phyloP scores from a whole-genome alignment of 2,797 vertebrate genomes.

The Philypnodon macrostomus region DNA sequence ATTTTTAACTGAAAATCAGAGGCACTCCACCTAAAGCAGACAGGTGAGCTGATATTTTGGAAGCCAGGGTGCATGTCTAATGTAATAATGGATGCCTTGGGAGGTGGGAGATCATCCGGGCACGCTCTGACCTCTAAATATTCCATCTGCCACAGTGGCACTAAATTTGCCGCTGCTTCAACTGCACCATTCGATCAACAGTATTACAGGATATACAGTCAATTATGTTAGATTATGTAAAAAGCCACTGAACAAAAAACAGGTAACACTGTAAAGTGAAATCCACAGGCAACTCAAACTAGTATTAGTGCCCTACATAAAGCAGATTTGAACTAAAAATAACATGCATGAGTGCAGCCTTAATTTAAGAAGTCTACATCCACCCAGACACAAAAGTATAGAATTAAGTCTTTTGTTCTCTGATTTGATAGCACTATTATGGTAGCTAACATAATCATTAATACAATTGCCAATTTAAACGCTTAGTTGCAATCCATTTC shows the following conservation, averaged over 20 bases:
- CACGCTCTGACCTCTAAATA: slow-evolving; percentile 57
- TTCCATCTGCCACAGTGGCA: slow-evolving; percentile 45
- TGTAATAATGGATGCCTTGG: slow-evolving; percentile 61
- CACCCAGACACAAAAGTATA: slow-evolving; percentile 6
- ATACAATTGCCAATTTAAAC: slow-evolving; percentile 34
- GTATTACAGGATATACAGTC: not conserved
- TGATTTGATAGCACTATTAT: slow-evolving; percentile 28
- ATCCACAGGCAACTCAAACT: not conserved
- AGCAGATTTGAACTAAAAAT: slow-evolving; percentile 17
- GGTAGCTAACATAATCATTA: slow-evolving; percentile 34
- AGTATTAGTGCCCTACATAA: slow-evolving; percentile 8
- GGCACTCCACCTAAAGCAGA: slow-evolving; percentile 26
- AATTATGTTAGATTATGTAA: too few species aligned
- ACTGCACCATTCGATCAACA: slow-evolving; percentile 27
- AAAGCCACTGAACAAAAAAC: slow-evolving; percentile 5
- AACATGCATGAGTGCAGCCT: slow-evolving; percentile 15
- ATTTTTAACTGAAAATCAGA: slow-evolving; percentile 53
- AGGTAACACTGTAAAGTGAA: not conserved
- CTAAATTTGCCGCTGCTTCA: slow-evolving; percentile 4
- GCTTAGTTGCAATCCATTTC: slow-evolving; percentile 26
- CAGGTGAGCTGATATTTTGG: slow-evolving; percentile 67
- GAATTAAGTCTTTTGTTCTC: slow-evolving; percentile 35
- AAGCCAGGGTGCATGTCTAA: slow-evolving; percentile 53
- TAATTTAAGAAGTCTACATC: slow-evolving; percentile 15
- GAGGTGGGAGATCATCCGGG: slow-evolving; percentile 29